Percentiles rank a stretch among this genome's conserved stretches.
Evolutionary conservation across 2,797 vertebrate species (phyloP).

Genomic region (Hydrocynus forskahlii): DNA sequence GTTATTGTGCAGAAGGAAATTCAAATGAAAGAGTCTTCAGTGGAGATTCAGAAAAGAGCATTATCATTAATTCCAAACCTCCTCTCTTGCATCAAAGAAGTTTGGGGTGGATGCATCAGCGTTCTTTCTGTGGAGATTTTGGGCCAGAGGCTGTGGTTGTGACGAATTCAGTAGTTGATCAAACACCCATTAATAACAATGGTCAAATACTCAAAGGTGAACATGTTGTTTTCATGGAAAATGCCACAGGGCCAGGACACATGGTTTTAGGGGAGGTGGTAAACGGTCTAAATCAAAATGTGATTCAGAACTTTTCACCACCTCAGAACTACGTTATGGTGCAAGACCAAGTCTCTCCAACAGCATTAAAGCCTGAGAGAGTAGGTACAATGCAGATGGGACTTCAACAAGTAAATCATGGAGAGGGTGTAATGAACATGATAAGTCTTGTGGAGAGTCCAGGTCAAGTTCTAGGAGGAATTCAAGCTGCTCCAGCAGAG

Average conservation of each 20-base stretch:
- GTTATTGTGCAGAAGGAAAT: neutral
- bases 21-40: neutral
- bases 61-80: neutral
- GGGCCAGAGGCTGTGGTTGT: too few relatives aligned
- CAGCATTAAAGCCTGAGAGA: neutral
- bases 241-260: neutral
- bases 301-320: neutral
- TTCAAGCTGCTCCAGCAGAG: neutral
- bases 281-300: neutral
- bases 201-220: neutral
- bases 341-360: neutral
- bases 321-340: constrained; percentile 15
- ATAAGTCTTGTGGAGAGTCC: neutral
- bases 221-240: neutral
- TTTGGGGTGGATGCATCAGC: neutral
- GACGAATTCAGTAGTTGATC: neutral
- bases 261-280: neutral
- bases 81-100: neutral
- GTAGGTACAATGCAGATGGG: constrained; percentile 8
- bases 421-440: neutral
- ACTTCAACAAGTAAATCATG: neutral
- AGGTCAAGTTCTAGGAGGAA: neutral
- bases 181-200: neutral
- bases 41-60: neutral
- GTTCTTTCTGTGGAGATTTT: neutral